A percentile compares a stretch with the other conserved stretches of the same genome.
phyloP scores from a whole-genome alignment of 2,888 invertebrate genomes.

The Neoascia interrupta region DNA sequence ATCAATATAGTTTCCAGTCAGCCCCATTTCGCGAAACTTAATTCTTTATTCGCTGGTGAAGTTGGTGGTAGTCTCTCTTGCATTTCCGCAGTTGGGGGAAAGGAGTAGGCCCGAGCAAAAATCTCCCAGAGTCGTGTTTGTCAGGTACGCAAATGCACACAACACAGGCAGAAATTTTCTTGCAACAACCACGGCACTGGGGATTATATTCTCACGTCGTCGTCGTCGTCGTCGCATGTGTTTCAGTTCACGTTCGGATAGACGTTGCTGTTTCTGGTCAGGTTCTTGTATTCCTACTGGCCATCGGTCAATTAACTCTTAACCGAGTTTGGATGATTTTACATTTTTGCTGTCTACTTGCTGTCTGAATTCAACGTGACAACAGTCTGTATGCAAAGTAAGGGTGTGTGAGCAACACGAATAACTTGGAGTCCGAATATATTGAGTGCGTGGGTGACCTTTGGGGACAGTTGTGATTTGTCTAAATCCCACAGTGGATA shows the following conservation, averaged over 20 bases:
- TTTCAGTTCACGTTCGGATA: slow-evolving; percentile 24
- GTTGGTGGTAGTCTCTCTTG: neutral
- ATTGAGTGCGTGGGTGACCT: too few species aligned
- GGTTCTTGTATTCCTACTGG: slow-evolving; percentile 10
- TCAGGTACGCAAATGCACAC: neutral
- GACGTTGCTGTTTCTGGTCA: slow-evolving; percentile 1
- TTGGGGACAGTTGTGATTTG: too few species aligned
- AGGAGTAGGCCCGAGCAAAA: neutral
- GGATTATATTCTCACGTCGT: slow-evolving; percentile 24
- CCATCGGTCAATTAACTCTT: slow-evolving; percentile 65
- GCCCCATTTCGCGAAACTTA: slow-evolving; percentile 36
- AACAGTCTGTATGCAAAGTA: slow-evolving; percentile 27
- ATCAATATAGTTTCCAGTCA: slow-evolving; percentile 60
- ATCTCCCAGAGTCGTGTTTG: too few species aligned
- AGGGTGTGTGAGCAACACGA: too few species aligned
- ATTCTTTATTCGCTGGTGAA: slow-evolving; percentile 38
- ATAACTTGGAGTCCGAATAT: too few species aligned
- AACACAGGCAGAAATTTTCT: neutral
- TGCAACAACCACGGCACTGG: neutral
- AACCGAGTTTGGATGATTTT: slow-evolving; percentile 50
- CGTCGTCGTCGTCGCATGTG: slow-evolving; percentile 5
- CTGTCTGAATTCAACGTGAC: neutral
- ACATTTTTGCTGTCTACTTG: slow-evolving; percentile 30
- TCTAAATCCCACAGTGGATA: too few species aligned
- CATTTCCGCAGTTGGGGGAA: slow-evolving; percentile 15